Evolutionary conservation across 2,888 invertebrate genomes (phyloP), one percentile per base, ranked within the genome.

Genomic region (Pharmacophagus antenor): DNA sequence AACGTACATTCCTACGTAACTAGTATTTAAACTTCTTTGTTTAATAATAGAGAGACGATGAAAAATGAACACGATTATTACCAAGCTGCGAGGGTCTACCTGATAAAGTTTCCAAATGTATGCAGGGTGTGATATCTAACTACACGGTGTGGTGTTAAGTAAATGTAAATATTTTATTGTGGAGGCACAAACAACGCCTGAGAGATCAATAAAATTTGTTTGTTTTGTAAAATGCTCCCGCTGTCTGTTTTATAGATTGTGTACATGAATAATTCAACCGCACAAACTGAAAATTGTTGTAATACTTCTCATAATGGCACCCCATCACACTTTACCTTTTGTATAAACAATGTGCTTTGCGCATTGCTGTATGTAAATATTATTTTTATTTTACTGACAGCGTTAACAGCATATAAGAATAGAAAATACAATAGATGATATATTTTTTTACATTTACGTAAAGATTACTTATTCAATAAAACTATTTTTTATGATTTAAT

Each of bases 191-290:
- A 90, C 86, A 85, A 79, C 82, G 84, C 90, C 88, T 81, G 80
- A 70, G 90, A 89, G 90, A 89, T 89, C 90, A 88, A 89, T 90
- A 89, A 89, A 88, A 89, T 89, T 89, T 88, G 88, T 89, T 89
- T 90, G 83, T 87, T 88, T 82, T 87, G 85, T 88, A 86, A 89
- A 89, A 88, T 83, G 84, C 83, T 83, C 84, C 83, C 74, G 79
- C 81, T 84, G 83, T 83, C 84, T 85, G 85, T 73, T 83, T 83
- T 88, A 89, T 88, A 88, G 88, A 88, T 89, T 87, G 85, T 84
- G 76, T 80, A 78, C 78, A 88, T 89, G 88, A 88, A 90, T 89
- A 79, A 89, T 90, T 89, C 88, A 90, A 79, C 79, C 70, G 73
- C 73, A 76, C 76, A 77, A 84, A 84, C 82, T 82, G 82, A 75